A percentile compares a stretch with the other conserved stretches of the same genome.
These are phyloP conservation scores for Cosmia trapezina DNA, from an alignment of 2,888 invertebrate species.

Conservation along the genomic window DNA sequence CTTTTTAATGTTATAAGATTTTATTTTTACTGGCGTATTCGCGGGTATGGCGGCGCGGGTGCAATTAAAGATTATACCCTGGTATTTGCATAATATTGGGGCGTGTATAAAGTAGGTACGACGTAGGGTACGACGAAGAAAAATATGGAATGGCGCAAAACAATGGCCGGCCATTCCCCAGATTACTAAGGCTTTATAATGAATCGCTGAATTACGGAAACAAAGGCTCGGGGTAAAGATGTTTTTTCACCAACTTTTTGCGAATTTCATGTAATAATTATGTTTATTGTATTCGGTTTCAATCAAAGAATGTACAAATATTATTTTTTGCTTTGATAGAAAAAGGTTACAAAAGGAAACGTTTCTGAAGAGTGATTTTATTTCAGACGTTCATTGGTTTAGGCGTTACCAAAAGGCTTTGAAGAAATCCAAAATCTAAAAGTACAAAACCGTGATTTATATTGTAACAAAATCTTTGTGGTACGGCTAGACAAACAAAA, in stretches of 20 bases:
- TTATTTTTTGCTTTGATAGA: slow-evolving; percentile 4
- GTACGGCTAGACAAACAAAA: not conserved
- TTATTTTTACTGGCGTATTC: slow-evolving; percentile 71
- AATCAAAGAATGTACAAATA: slow-evolving; percentile 19
- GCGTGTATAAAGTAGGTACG: slow-evolving; percentile 69
- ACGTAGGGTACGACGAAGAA: slow-evolving; percentile 65
- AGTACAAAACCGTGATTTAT: slow-evolving; percentile 3
- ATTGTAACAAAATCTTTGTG: not conserved
- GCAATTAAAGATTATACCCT: slow-evolving; percentile 82
- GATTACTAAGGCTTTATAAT: slow-evolving; percentile 68
- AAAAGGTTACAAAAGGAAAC: slow-evolving; percentile 34
- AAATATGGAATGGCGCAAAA: slow-evolving; percentile 69
- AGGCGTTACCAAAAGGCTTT: slow-evolving; percentile 21
- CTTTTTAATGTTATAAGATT: slow-evolving; percentile 71
- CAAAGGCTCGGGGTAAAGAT: slow-evolving; percentile 51
- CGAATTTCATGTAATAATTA: slow-evolving; percentile 30
- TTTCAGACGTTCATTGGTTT: slow-evolving; percentile 30
- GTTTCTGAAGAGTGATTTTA: slow-evolving; percentile 9
- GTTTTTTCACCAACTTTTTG: slow-evolving; percentile 37
- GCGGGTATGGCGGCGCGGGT: slow-evolving; percentile 68
- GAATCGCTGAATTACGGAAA: slow-evolving; percentile 59
- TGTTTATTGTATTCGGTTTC: slow-evolving; percentile 34
- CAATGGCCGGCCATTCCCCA: slow-evolving; percentile 64
- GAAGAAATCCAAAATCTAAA: slow-evolving; percentile 9
- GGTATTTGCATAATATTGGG: slow-evolving; percentile 82